Conservation (phyloP, 2,888 invertebrate species). For the Drosophila anomalata region DNA sequence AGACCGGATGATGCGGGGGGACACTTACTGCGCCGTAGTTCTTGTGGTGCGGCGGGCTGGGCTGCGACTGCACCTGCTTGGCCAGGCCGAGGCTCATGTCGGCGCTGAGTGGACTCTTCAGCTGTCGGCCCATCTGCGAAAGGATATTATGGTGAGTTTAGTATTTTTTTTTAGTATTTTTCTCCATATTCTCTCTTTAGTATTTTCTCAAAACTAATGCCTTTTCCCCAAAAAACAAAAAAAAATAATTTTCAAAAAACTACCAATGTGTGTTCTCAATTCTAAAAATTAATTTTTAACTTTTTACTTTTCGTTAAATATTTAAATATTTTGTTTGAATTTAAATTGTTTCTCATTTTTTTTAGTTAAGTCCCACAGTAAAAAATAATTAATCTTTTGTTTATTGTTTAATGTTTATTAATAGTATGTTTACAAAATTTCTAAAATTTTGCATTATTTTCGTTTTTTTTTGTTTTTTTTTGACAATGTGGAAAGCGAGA, state of each 20-base stretch:
- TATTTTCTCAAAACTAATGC: too few species aligned
- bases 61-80: conserved; percentile 84
- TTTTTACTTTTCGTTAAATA: neutral
- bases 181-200: too few species aligned
- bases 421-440: neutral
- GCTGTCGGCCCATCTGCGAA: conserved; percentile 83
- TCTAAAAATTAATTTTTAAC: neutral
- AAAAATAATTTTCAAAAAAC: neutral
- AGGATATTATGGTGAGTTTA: neutral
- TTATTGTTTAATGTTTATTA: conserved; percentile 2
- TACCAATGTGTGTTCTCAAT: neutral
- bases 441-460: neutral
- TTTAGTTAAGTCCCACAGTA: neutral
- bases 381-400: neutral
- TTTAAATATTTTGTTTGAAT: too few species aligned
- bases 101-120: conserved; percentile 83
- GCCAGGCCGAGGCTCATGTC: conserved; percentile 83
- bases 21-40: conserved; percentile 83
- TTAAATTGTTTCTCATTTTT: too few species aligned
- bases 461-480: neutral
- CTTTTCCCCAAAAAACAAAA: neutral
- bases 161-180: neutral
- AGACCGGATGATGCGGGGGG: neutral
- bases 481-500: conserved; percentile 2
- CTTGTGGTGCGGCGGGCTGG: conserved; percentile 84